Evolutionary conservation across 2,113 vertebrate species (phyloP), one percentile per base, ranked within the genome.

Genomic region (Picathartes gymnocephalus): DNA sequence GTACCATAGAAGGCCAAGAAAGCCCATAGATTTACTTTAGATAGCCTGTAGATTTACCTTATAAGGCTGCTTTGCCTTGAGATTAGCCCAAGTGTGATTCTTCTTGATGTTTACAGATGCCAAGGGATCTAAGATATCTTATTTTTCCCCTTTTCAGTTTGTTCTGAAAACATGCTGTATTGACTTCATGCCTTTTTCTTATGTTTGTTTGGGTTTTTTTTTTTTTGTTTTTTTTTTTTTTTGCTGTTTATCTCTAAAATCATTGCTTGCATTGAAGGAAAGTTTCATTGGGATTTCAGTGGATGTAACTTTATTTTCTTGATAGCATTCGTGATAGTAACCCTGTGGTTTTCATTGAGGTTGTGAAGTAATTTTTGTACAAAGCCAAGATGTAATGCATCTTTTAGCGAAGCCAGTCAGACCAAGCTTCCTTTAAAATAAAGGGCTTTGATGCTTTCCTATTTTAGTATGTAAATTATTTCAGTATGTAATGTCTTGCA

Each of bases 101-200:
- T 95, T 95, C 86, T 81, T 88, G 57, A 86, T 86, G 51, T 86
- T 96, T 94, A 93, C 73, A 88, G 70, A 74, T 82, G 51, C 73
- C 54, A 92, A 90, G 45, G 60, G 57, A 85, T 61, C 72, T 72
- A 60, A 82, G 20, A 58, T 24, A 57, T 61, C 72, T 50, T 13
- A 33, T 68, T 81, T 91, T 35, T 4, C 6, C 25, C 18, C 16
- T 66, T 88, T 83, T 54, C 56, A 18, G 8, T 91, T 96, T 91
- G 37, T 50, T 94, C 68, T 92, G 77, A 90, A 92, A 94, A 77
- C 5, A 37, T 35, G 13, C 2, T 47, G 9, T 54, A 64, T 74
- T 74, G 40, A 68, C 45, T 68, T 73, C 0, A 6, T 70, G 22
- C 8, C 37, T 74, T 90, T 86, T 81, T 33, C 54, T 90, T 70